phyloP scores from a whole-genome alignment of 2,888 invertebrate species.

The Chymomyza procnemis region DNA sequence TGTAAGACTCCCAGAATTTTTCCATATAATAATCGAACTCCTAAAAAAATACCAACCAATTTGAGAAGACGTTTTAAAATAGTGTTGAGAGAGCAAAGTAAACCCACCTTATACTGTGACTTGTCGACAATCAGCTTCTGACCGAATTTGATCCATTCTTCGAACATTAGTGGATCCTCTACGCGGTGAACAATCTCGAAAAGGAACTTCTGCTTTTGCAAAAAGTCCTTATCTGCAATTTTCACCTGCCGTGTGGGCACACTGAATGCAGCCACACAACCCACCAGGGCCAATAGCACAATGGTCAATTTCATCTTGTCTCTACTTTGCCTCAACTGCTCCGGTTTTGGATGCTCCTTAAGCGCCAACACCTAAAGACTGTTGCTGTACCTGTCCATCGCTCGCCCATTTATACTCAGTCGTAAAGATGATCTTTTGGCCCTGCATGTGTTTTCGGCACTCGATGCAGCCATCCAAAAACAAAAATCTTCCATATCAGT shows the following conservation, averaged over 20 bases:
- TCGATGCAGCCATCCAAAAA: neutral
- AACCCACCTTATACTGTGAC: constrained; percentile 57
- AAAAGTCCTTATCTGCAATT: constrained; percentile 61
- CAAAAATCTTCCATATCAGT: neutral
- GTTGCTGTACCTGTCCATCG: constrained; percentile 40
- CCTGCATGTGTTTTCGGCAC: neutral
- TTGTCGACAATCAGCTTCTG: constrained; percentile 50
- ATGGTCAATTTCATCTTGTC: constrained; percentile 68
- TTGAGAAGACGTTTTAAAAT: neutral
- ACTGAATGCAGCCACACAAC: constrained; percentile 62
- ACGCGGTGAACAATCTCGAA: constrained; percentile 64
- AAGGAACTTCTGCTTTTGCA: constrained; percentile 69
- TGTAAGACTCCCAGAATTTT: constrained; percentile 69
- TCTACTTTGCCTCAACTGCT: constrained; percentile 46
- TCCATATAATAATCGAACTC: constrained; percentile 61
- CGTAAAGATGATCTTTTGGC: neutral
- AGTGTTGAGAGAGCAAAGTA: neutral
- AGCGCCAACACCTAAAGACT: constrained; percentile 72
- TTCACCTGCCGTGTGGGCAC: constrained; percentile 56
- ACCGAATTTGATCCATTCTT: constrained; percentile 70
- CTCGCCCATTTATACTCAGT: neutral
- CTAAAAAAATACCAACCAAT: constrained; percentile 34
- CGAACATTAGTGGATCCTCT: constrained; percentile 67
- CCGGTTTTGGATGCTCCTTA: constrained; percentile 55
- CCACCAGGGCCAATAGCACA: constrained; percentile 70